These are phyloP conservation scores for Pterobdella sp. DNA, from an alignment of 2,888 invertebrate genomes.

Conservation along the genomic window DNA sequence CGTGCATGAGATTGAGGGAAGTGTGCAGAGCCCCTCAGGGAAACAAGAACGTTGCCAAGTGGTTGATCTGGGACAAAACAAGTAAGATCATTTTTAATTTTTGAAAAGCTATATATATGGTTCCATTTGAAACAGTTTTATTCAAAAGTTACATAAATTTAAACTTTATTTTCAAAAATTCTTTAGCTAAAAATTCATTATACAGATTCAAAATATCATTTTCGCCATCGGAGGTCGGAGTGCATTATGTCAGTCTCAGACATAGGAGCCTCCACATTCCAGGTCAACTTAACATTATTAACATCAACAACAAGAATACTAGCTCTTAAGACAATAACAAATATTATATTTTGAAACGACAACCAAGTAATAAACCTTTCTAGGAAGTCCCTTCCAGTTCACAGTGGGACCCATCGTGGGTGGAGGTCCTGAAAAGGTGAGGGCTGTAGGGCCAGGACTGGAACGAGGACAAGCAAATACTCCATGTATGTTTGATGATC, in stretches of 20 bases:
- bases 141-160: too few relatives aligned
- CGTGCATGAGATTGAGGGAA: constrained; percentile 81
- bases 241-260: constrained; percentile 92
- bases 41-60: constrained; percentile 89
- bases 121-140: too few relatives aligned
- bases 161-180: too few relatives aligned
- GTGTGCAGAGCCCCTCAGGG: constrained; percentile 86
- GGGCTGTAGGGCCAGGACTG: constrained; percentile 87
- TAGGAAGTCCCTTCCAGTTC: constrained; percentile 96
- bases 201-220: constrained; percentile 41
- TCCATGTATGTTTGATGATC: constrained; percentile 61
- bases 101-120: too few relatives aligned
- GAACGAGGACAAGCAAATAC: constrained; percentile 80
- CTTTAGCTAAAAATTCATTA: neutral
- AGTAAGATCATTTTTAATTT: too few relatives aligned
- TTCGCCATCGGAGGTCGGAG: constrained; percentile 74
- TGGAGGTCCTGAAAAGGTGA: constrained; percentile 88
- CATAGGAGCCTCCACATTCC: constrained; percentile 96
- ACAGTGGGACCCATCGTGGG: constrained; percentile 92
- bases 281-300: too few relatives aligned
- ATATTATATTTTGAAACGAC: too few relatives aligned
- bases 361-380: too few relatives aligned
- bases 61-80: constrained; percentile 61
- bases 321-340: too few relatives aligned
- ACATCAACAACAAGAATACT: too few relatives aligned